Conservation (phyloP, 2,113 vertebrate genomes). For the Macquaria ambigua region DNA sequence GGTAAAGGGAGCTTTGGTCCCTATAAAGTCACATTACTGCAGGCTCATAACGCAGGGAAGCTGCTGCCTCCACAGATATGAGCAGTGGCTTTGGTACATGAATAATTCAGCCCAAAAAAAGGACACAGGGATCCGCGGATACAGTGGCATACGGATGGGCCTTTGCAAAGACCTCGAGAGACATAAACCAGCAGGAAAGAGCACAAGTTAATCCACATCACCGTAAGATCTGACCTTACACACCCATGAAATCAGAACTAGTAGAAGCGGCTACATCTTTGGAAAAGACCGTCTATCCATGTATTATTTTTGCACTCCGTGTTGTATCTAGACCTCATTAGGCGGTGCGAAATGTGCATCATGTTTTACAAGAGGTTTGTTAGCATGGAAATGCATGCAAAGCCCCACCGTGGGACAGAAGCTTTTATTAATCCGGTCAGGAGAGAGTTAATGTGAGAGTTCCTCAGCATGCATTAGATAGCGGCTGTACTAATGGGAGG, state of each 20-base stretch:
- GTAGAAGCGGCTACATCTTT: not conserved
- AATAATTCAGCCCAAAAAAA: constrained; percentile 76
- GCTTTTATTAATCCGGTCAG: constrained; percentile 69
- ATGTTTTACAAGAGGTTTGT: constrained; percentile 72
- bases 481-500: constrained; percentile 71
- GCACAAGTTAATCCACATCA: constrained; percentile 61
- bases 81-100: constrained; percentile 65
- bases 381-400: constrained; percentile 74
- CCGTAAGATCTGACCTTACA: constrained; percentile 54
- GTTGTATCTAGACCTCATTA: constrained; percentile 66
- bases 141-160: constrained; percentile 51
- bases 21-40: constrained; percentile 63
- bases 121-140: constrained; percentile 60
- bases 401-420: constrained; percentile 39
- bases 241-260: constrained; percentile 3
- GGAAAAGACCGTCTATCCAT: constrained; percentile 7
- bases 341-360: constrained; percentile 56
- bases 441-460: constrained; percentile 72
- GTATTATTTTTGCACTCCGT: constrained; percentile 13
- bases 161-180: constrained; percentile 40
- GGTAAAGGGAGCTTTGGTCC: constrained; percentile 62
- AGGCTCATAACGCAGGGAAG: constrained; percentile 64
- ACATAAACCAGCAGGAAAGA: constrained; percentile 19
- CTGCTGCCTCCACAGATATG: constrained; percentile 76
- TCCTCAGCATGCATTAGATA: constrained; percentile 61